A percentile compares a stretch with the other conserved stretches of the same genome.
phyloP scores from a whole-genome alignment of 2,797 vertebrate species.

The Anguilla obscura region DNA sequence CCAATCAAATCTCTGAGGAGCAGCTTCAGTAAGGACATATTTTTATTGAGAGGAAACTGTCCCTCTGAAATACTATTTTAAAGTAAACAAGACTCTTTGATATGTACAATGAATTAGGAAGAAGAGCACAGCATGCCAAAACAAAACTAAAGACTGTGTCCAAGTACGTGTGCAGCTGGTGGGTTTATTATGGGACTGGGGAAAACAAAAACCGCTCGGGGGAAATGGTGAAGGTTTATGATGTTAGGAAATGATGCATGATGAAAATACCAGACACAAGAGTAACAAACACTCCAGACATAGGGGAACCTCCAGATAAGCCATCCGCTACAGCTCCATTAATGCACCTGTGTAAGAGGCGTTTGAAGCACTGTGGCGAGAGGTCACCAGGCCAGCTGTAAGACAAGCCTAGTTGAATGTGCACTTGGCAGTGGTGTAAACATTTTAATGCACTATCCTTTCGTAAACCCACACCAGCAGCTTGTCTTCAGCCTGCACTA shows the following conservation, averaged over 20 bases:
- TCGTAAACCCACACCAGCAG: not conserved
- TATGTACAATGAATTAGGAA: not conserved
- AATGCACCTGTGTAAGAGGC: not conserved
- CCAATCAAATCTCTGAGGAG: not conserved
- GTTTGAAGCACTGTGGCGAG: not conserved
- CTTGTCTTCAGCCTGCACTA: conserved; percentile 15
- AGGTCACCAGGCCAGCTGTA: not conserved
- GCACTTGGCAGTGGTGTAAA: not conserved
- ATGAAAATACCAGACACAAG: not conserved
- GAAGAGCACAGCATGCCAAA: not conserved
- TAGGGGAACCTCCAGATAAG: not conserved
- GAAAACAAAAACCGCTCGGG: not conserved
- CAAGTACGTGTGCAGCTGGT: not conserved
- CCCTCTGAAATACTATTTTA: not conserved
- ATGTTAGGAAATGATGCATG: not conserved
- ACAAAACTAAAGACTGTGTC: not conserved
- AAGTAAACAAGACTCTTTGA: not conserved
- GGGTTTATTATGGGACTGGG: not conserved
- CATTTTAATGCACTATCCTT: not conserved
- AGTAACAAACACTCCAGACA: not conserved
- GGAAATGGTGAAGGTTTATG: not conserved
- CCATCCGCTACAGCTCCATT: not conserved
- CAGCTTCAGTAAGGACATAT: not conserved
- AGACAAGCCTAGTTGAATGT: not conserved
- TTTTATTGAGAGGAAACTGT: not conserved